These are phyloP conservation scores for Caenorhabditis drosophilae DNA, from an alignment of 2,888 invertebrate genomes.

Conservation along the genomic window DNA sequence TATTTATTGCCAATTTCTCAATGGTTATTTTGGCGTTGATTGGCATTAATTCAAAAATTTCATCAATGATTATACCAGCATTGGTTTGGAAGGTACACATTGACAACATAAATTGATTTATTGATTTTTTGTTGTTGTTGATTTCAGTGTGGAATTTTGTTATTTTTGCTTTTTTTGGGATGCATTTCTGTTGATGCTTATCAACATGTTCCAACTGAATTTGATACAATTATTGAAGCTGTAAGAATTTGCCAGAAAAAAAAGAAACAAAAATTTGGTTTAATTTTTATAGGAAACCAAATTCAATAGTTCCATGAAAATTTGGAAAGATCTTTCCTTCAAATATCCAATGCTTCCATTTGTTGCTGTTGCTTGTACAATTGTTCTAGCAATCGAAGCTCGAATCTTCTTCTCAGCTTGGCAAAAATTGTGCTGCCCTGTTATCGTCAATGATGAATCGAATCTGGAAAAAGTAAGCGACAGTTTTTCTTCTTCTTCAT, in stretches of 20 bases:
- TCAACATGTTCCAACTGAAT: constrained; percentile 25
- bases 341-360: constrained; percentile 36
- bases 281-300: constrained; percentile 14
- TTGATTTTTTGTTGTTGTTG: no score
- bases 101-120: background rate
- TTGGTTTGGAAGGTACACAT: constrained; percentile 27
- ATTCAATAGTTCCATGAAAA: constrained; percentile 12
- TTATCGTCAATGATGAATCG: constrained; percentile 16
- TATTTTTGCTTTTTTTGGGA: constrained; percentile 35
- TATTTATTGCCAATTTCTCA: constrained; percentile 36
- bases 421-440: constrained; percentile 39
- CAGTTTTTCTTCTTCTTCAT: background rate
- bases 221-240: no score
- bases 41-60: constrained; percentile 32
- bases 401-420: constrained; percentile 37
- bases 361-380: constrained; percentile 26
- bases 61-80: constrained; percentile 36
- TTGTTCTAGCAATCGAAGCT: constrained; percentile 36
- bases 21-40: constrained; percentile 29
- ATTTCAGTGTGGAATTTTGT: constrained; percentile 16
- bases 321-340: constrained; percentile 28
- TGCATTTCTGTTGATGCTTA: constrained; percentile 36
- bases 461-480: constrained; percentile 26
- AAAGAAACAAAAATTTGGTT: background rate
- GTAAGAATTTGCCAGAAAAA: background rate